phyloP scores from a whole-genome alignment of 1,140 invertebrate genomes.

The Acromyrmex echinatior region DNA sequence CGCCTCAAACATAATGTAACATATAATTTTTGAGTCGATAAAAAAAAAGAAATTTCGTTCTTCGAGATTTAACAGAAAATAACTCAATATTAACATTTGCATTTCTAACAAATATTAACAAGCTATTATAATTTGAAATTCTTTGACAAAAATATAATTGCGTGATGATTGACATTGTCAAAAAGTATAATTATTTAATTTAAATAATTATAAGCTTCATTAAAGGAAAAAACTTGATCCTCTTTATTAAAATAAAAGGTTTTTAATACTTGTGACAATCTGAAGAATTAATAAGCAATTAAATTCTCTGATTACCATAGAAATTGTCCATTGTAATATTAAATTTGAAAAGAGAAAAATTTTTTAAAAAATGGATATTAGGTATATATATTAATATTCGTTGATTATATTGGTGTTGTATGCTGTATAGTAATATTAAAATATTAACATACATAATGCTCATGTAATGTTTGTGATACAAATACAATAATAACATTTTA shows the following conservation, averaged over 20 bases:
- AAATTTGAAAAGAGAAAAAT: not conserved
- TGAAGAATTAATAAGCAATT: not conserved
- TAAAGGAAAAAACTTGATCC: not conserved
- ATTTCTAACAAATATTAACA: not conserved
- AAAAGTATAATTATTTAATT: not conserved
- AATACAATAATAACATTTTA: not conserved
- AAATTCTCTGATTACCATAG: not conserved
- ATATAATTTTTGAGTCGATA: not conserved
- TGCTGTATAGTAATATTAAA: not conserved
- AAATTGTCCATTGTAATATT: not conserved
- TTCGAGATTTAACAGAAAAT: not conserved
- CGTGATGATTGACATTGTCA: not conserved
- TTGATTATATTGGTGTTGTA: too few relatives aligned
- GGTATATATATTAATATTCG: too few relatives aligned
- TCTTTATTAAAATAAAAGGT: not conserved
- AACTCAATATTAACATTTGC: not conserved
- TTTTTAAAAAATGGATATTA: not conserved
- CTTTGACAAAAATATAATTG: not conserved
- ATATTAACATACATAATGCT: not conserved
- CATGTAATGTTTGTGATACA: not conserved
- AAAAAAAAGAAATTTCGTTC: conserved; percentile 4
- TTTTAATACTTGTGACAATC: not conserved
- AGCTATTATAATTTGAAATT: not conserved
- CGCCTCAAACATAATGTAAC: not conserved
- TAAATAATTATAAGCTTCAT: not conserved